These are phyloP conservation scores for Ridgeia piscesae DNA, from an alignment of 1,140 invertebrate species.

Conservation along the genomic window DNA sequence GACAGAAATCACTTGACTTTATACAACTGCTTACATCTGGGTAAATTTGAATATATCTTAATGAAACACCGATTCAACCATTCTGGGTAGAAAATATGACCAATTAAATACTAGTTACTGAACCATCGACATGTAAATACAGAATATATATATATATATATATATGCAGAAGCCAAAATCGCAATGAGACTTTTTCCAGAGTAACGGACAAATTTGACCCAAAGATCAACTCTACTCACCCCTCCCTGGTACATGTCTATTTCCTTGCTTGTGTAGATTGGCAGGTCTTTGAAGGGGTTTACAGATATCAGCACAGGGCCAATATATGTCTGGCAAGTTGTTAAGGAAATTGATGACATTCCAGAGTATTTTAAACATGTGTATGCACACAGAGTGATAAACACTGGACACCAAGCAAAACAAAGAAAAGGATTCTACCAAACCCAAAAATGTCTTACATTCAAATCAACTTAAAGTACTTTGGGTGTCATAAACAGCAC, in stretches of 20 bases:
- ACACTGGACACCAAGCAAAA: background rate
- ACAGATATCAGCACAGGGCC: slow-evolving; percentile 78
- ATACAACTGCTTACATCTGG: too few species aligned
- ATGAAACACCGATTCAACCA: background rate
- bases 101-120: background rate
- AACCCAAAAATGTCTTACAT: background rate
- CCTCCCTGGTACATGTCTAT: slow-evolving; percentile 75
- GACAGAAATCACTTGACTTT: slow-evolving; percentile 15
- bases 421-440: too few species aligned
- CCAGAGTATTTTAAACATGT: background rate
- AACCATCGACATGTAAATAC: background rate
- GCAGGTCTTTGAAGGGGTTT: slow-evolving; percentile 78
- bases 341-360: slow-evolving; percentile 6
- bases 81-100: background rate
- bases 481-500: too few species aligned
- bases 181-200: background rate
- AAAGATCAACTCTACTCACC: slow-evolving; percentile 59
- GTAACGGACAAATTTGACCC: background rate
- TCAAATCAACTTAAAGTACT: too few species aligned
- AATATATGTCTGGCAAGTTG: slow-evolving; percentile 71
- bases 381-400: background rate
- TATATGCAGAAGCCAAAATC: background rate
- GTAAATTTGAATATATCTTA: background rate
- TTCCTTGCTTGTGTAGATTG: slow-evolving; percentile 73
- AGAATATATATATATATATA: too few species aligned